A percentile compares a stretch with the other conserved stretches of the same genome.
Evolutionary conservation across 2,797 vertebrate genomes (phyloP).

Genomic region (Jordanella pulchra): DNA sequence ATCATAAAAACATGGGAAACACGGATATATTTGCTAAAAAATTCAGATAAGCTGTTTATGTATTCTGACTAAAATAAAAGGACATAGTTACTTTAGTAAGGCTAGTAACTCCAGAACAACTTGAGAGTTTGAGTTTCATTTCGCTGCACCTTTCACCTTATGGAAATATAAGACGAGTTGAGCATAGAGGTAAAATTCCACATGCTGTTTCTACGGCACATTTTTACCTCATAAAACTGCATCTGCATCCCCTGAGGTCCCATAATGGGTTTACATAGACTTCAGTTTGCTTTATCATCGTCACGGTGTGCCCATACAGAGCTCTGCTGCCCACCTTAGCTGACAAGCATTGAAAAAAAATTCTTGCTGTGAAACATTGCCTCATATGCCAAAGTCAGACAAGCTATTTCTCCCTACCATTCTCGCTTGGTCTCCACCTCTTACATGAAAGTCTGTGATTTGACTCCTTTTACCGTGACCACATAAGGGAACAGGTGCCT

Average conservation of each 20-base stretch:
- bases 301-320: constrained; percentile 42
- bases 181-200: not conserved
- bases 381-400: constrained; percentile 41
- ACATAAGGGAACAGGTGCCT: constrained; percentile 72
- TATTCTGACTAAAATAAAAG: not conserved
- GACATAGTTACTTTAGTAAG: not conserved
- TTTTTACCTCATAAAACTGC: constrained; percentile 32
- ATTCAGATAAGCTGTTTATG: not conserved
- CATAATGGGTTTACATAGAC: constrained; percentile 2
- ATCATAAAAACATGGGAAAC: not conserved
- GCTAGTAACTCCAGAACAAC: constrained; percentile 10
- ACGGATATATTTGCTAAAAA: not conserved
- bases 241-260: constrained; percentile 18
- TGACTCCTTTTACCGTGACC: constrained; percentile 59
- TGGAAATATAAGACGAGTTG: constrained; percentile 1
- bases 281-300: constrained; percentile 44
- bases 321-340: constrained; percentile 34
- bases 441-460: constrained; percentile 64
- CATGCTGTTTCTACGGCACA: not conserved
- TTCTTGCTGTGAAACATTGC: constrained; percentile 47
- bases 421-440: constrained; percentile 44
- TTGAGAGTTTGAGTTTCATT: not conserved
- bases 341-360: constrained; percentile 50
- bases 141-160: constrained; percentile 23
- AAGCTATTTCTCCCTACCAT: constrained; percentile 28